These are phyloP conservation scores for Drosophila fuyamai DNA, from an alignment of 1,140 invertebrate species.

Conservation along the genomic window DNA sequence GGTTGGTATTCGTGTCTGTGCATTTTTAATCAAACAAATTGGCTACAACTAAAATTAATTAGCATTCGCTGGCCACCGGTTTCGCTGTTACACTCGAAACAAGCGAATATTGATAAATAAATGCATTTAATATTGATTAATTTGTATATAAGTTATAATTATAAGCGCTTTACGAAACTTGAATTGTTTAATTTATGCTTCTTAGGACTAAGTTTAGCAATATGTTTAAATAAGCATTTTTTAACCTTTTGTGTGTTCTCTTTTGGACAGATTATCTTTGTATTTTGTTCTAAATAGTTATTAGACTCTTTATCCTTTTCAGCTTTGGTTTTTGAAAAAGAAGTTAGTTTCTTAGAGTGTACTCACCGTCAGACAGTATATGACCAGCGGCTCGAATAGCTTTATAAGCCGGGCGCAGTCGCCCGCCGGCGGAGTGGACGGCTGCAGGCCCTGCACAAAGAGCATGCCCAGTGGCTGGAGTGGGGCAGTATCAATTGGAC, in stretches of 20 bases:
- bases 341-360: slow-evolving; percentile 4
- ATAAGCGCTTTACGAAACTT: too few relatives aligned
- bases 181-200: too few relatives aligned
- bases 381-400: slow-evolving; percentile 95
- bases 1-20: slow-evolving; percentile 61
- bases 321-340: not conserved
- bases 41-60: slow-evolving; percentile 79
- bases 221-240: too few relatives aligned
- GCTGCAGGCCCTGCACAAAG: slow-evolving; percentile 73
- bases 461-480: slow-evolving; percentile 58
- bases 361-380: slow-evolving; percentile 90
- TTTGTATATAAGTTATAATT: too few relatives aligned
- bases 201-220: too few relatives aligned
- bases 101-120: too few relatives aligned
- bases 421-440: slow-evolving; percentile 48
- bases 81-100: not conserved
- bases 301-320: too few relatives aligned
- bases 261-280: too few relatives aligned
- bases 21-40: slow-evolving; percentile 83
- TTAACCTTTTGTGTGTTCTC: too few relatives aligned
- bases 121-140: too few relatives aligned
- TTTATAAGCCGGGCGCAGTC: slow-evolving; percentile 87
- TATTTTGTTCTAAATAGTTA: too few relatives aligned
- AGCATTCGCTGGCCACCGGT: slow-evolving; percentile 34
- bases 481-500: slow-evolving; percentile 51